Base-by-base conservation (phyloP, 2,888 invertebrate genomes). In the Schrankia costaestrigalis region DNA sequence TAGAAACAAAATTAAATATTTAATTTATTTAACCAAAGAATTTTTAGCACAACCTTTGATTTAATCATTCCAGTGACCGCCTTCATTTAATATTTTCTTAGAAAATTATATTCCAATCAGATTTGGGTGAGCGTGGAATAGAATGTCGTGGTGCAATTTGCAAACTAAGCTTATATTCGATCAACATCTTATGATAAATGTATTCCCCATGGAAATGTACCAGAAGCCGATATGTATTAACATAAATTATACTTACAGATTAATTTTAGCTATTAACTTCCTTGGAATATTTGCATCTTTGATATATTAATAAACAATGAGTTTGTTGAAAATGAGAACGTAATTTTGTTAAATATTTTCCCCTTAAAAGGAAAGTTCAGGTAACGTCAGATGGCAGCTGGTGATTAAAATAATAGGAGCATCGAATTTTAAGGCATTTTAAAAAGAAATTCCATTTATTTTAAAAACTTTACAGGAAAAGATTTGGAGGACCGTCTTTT, bases 241-340 rank as follows among this genome's bases (percentile, higher is more conserved):
- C 80, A 78, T 82, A 71, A 72, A 82, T 82, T 82, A 76, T 75
- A 78, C 74, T 83, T 46, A 66, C 68, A 81, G 67, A 82, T 78
- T 71, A 70, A 73, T 72, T 67, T 62, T 41, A 58, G 63, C 31
- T 51, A 46, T 39, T 37, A 37, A 51, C 44, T 51, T 56, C 34
- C 49, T 38, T 44, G 30, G 35, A 36, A 52, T 27, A 54, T 49
- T 56, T 54, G 38, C 32, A 42, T 49, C 31, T 25, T 27, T 56
- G 47, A 45, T 50, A 50, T 50, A 53, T 57, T 50, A 54, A 54
- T 56, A 50, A 47, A 43, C 38, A 49, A 45, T 46, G 49, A 52
- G 55, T 38, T 58, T 41, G 39, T 38, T 36, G 29, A 31, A 21
- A 44, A 42, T 25, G 31, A 10, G 17, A 30, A 38, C 4, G 32